Conservation (phyloP, 2,113 vertebrate genomes). For the Nestor notabilis region DNA sequence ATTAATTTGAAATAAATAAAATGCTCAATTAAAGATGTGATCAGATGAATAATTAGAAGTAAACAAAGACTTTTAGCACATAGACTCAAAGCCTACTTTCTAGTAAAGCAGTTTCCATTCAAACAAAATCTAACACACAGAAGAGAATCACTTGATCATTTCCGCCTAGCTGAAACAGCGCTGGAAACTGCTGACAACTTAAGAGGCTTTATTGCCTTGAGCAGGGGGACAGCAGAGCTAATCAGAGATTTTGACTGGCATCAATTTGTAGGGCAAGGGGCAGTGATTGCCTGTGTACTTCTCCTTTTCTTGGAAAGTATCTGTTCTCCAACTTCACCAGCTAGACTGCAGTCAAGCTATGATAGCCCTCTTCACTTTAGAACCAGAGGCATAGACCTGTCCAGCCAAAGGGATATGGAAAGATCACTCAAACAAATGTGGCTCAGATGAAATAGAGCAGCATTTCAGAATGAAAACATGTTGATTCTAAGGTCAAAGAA, state of each 20-base stretch:
- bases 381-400: background rate
- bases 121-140: background rate
- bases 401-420: background rate
- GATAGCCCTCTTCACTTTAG: background rate
- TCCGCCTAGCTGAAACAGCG: background rate
- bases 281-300: background rate
- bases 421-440: background rate
- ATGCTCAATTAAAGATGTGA: constrained; percentile 10
- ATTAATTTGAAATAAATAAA: constrained; percentile 50
- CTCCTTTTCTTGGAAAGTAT: background rate
- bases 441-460: background rate
- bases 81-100: constrained; percentile 7
- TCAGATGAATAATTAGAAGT: constrained; percentile 39
- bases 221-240: background rate
- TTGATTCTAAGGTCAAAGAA: background rate
- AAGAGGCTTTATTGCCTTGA: background rate
- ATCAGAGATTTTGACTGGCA: background rate
- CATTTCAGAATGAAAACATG: background rate
- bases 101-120: background rate
- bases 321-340: background rate
- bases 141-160: background rate
- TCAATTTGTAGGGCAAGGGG: background rate
- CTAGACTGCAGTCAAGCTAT: background rate
- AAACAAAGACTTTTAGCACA: background rate
- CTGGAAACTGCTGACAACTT: background rate